phyloP scores from a whole-genome alignment of 2,797 vertebrate genomes.

The Bryconaethiops microstoma region DNA sequence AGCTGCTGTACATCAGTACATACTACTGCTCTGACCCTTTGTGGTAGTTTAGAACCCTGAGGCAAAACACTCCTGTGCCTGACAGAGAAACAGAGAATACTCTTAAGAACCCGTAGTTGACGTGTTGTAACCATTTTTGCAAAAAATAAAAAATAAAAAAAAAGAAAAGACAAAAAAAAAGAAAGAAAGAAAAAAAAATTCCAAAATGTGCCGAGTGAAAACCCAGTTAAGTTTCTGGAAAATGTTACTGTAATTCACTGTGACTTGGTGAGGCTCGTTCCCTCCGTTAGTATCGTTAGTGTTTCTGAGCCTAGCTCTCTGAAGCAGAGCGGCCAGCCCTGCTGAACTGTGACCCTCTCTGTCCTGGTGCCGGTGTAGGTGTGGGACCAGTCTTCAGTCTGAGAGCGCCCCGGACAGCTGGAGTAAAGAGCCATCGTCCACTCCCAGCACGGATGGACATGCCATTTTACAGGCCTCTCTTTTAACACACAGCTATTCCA shows the following conservation, averaged over 20 bases:
- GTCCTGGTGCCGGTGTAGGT: constrained; percentile 79
- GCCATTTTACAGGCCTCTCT: constrained; percentile 52
- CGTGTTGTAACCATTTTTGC: neutral
- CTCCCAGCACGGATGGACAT: constrained; percentile 50
- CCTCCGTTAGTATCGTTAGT: constrained; percentile 35
- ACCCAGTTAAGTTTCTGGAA: neutral
- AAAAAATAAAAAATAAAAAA: neutral
- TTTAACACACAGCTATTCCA: constrained; percentile 40
- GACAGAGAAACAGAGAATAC: constrained; percentile 8
- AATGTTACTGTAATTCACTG: constrained; percentile 26
- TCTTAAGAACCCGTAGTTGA: constrained; percentile 8
- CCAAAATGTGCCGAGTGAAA: neutral
- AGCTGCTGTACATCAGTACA: constrained; percentile 38
- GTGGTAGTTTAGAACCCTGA: neutral
- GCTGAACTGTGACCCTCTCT: constrained; percentile 54
- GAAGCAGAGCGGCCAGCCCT: constrained; percentile 44
- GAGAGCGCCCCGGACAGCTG: constrained; percentile 67
- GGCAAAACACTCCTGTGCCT: constrained; percentile 8
- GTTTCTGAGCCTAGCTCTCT: constrained; percentile 40
- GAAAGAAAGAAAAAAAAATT: neutral
- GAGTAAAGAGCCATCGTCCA: constrained; percentile 57
- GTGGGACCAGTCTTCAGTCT: constrained; percentile 99
- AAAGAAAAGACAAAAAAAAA: neutral
- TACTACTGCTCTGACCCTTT: constrained; percentile 1
- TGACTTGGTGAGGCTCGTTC: constrained; percentile 17